These are phyloP conservation scores for Gymnobelideus leadbeateri DNA, from an alignment of 2,113 vertebrate species.

Conservation along the genomic window DNA sequence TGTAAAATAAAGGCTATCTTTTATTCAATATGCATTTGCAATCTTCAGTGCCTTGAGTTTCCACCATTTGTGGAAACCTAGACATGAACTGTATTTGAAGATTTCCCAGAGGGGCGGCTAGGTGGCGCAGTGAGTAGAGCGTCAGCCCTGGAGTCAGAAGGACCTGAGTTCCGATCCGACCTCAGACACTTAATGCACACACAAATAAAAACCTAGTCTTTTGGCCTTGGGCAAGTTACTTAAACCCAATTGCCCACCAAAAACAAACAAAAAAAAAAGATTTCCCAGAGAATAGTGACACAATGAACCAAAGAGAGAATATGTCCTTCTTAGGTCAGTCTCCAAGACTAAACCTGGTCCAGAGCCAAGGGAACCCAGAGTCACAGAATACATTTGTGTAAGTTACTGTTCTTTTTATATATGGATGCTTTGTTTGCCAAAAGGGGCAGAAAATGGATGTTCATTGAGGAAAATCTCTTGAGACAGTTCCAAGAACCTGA, in stretches of 20 bases:
- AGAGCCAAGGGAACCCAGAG: background rate
- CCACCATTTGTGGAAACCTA: background rate
- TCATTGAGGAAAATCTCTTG: background rate
- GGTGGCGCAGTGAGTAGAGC: too few species aligned
- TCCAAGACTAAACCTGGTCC: background rate
- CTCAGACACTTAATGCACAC: too few species aligned
- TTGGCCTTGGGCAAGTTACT: too few species aligned
- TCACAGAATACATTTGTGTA: background rate
- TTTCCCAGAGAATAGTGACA: background rate
- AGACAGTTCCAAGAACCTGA: background rate
- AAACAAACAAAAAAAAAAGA: too few species aligned
- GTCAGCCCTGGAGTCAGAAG: too few species aligned
- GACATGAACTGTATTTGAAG: background rate
- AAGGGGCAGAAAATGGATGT: background rate
- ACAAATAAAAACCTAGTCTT: too few species aligned
- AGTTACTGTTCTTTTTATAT: background rate
- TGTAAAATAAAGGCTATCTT: background rate
- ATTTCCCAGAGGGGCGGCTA: background rate
- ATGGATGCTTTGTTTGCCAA: background rate
- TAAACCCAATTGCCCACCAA: too few species aligned
- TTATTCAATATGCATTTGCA: background rate
- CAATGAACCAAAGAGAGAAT: background rate
- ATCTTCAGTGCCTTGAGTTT: background rate
- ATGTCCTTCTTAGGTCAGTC: background rate
- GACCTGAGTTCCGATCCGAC: too few species aligned